A percentile compares a stretch with the other conserved stretches of the same genome.
Conservation (phyloP, 2,888 invertebrate species). For the Cryptosula pallasiana region DNA sequence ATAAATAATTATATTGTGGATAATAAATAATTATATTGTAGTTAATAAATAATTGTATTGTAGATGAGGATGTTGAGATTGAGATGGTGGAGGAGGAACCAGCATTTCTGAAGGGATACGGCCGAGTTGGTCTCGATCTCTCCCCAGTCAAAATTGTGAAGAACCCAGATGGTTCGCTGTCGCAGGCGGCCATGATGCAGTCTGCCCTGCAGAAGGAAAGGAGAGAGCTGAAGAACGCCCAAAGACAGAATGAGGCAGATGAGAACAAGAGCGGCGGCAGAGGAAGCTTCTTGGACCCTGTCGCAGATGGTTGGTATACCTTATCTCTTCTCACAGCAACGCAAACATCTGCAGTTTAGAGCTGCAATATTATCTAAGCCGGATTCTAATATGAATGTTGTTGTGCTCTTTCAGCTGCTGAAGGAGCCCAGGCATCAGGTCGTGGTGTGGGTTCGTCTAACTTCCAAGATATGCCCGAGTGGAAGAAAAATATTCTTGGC, state of each 20-base stretch:
- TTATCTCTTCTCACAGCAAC: background rate
- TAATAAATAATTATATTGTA: no score
- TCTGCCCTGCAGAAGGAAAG: constrained; percentile 94
- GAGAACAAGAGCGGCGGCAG: constrained; percentile 16
- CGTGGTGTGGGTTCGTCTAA: constrained; percentile 54
- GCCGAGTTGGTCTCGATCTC: constrained; percentile 83
- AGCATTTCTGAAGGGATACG: constrained; percentile 76
- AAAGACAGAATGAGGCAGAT: constrained; percentile 69
- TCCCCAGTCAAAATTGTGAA: constrained; percentile 92
- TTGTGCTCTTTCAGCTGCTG: background rate
- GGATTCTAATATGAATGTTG: no score
- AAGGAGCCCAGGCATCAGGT: background rate
- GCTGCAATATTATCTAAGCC: no score
- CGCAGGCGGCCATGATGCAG: constrained; percentile 99
- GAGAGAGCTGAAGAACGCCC: constrained; percentile 72
- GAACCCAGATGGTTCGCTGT: constrained; percentile 97
- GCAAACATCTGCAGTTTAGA: no score
- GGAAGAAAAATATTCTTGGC: constrained; percentile 97
- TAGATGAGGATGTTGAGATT: constrained; percentile 95
- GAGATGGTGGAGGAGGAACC: constrained; percentile 98
- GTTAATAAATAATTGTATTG: no score
- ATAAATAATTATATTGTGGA: no score
- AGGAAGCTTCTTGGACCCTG: constrained; percentile 4
- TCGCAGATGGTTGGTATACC: background rate
- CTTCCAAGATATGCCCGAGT: constrained; percentile 80